These are phyloP conservation scores for Lagria hirta DNA, from an alignment of 2,888 invertebrate genomes.

Conservation along the genomic window DNA sequence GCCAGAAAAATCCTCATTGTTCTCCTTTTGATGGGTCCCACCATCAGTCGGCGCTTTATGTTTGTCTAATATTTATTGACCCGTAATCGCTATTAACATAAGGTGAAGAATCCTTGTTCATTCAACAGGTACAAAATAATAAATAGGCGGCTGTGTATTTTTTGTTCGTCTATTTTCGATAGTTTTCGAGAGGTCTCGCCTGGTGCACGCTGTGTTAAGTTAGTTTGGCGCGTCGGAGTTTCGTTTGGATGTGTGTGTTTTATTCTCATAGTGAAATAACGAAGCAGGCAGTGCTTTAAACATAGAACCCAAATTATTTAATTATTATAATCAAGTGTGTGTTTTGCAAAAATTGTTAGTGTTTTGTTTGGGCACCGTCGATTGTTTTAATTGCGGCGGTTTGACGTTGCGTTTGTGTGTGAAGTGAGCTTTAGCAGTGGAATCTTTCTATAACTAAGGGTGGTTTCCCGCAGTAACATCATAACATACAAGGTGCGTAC, in stretches of 20 bases:
- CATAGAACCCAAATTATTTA: too few relatives aligned
- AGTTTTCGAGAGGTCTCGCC: conserved; percentile 40
- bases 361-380: conserved; percentile 21
- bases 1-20: conserved; percentile 13
- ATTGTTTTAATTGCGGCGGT: too few relatives aligned
- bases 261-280: conserved; percentile 31
- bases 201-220: conserved; percentile 40
- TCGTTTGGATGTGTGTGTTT: conserved; percentile 35
- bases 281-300: conserved; percentile 40
- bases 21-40: too few relatives aligned
- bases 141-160: conserved; percentile 27
- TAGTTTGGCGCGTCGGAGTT: conserved; percentile 45
- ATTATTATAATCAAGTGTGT: conserved; percentile 37
- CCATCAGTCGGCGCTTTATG: too few relatives aligned
- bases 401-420: background rate
- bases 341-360: conserved; percentile 28
- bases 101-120: conserved; percentile 22
- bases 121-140: conserved; percentile 41
- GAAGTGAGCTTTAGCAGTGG: background rate
- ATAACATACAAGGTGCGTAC: conserved; percentile 16
- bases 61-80: too few relatives aligned
- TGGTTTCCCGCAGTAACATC: too few relatives aligned
- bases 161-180: conserved; percentile 41
- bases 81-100: conserved; percentile 7
- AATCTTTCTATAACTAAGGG: conserved; percentile 1